Evolutionary conservation across 2,113 vertebrate species (phyloP), one percentile per base, ranked within the genome.

Genomic region (Tychaedon coryphoeus): DNA sequence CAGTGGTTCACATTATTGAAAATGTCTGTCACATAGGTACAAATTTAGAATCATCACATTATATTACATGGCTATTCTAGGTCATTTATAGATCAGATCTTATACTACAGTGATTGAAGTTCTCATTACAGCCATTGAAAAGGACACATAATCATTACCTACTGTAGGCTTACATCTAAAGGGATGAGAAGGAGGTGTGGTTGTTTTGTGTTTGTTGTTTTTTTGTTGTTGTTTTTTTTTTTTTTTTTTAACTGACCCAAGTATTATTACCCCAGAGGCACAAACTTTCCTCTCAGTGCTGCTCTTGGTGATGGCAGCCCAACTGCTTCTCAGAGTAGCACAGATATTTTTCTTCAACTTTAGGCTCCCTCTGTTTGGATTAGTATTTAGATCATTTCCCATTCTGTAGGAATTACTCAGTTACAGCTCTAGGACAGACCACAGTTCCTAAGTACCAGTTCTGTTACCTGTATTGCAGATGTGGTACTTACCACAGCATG

Each of bases 61-160:
- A 98, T 98, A 98, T 98, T 98, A 99, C 99, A 99, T 99, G 99
- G 98, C 99, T 99, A 99, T 98, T 99, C 98, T 98, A 99, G 98
- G 98, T 99, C 97, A 99, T 99, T 99, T 99, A 99, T 99, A 99
- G 98, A 99, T 99, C 99, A 96, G 98, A 96, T 98, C 98, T 98
- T 97, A 97, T 93, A 98, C 98, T 98, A 99, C 98, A 99, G 98
- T 98, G 98, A 99, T 98, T 99, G 99, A 99, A 99, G 98, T 99
- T 98, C 97, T 98, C 97, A 66, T 98, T 99, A 99, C 98, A 99
- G 98, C 98, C 98, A 99, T 98, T 98, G 98, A 97, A 98, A 98
- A 98, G 98, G 98, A 99, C 99, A 98, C 98, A 98, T 98, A 98
- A 98, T 98, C 98, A 98, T 99, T 99, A 99, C 98, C 99, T 99